These are phyloP conservation scores for Caligus rogercresseyi DNA, from an alignment of 1,140 invertebrate species.

Conservation along the genomic window DNA sequence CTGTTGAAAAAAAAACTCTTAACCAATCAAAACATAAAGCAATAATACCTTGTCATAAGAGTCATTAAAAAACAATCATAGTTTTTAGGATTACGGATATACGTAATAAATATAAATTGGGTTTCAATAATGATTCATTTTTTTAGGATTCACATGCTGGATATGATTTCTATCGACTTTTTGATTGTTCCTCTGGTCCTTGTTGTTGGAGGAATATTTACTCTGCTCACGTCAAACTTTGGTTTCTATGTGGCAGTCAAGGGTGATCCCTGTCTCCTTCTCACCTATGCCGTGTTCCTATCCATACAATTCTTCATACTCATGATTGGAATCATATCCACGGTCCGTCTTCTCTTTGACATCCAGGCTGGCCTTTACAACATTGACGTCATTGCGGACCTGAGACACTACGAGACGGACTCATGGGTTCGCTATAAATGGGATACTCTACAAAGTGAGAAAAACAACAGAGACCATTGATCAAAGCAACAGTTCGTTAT, in stretches of 20 bases:
- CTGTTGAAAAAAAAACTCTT: no score
- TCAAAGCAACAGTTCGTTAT: no score
- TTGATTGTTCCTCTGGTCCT: constrained; percentile 10
- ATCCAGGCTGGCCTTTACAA: constrained; percentile 12
- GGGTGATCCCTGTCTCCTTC: constrained; percentile 1
- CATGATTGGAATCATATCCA: neutral
- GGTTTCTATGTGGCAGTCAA: constrained; percentile 10
- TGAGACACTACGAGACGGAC: constrained; percentile 2
- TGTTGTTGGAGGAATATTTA: constrained; percentile 7
- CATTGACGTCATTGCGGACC: neutral
- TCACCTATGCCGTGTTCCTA: constrained; percentile 10
- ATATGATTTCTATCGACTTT: constrained; percentile 13
- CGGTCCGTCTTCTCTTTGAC: constrained; percentile 6
- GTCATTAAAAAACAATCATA: no score
- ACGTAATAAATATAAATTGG: no score
- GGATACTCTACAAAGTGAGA: constrained; percentile 15
- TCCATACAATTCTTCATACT: constrained; percentile 1
- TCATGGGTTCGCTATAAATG: constrained; percentile 13
- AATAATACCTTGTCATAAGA: no score
- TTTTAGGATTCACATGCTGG: constrained; percentile 6
- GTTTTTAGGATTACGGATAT: no score
- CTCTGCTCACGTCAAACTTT: constrained; percentile 1
- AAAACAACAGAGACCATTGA: no score
- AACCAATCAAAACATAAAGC: no score
- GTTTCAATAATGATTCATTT: no score